Evolutionary conservation across 2,113 vertebrate genomes (phyloP).

Genomic region (Peromyscus californicus): DNA sequence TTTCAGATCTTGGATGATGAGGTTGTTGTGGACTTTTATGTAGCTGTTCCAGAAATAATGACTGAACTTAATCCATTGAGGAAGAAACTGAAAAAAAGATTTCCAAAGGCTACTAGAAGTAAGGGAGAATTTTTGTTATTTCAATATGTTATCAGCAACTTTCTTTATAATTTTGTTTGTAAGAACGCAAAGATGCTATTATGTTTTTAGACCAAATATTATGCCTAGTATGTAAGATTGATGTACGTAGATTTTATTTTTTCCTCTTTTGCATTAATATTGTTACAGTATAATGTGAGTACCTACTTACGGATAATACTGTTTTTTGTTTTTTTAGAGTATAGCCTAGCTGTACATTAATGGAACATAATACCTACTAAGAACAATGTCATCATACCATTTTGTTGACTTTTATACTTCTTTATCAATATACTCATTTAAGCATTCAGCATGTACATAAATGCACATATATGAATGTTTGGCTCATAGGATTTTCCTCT

Average conservation of each 20-base stretch:
- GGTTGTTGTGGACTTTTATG: conserved; percentile 93
- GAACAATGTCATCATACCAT: not conserved
- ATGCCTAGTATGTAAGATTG: conserved; percentile 41
- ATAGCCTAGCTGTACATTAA: conserved; percentile 33
- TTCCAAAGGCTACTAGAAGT: conserved; percentile 92
- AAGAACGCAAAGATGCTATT: not conserved
- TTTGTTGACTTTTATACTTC: not conserved
- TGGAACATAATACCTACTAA: not conserved
- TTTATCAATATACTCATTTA: conserved; percentile 50
- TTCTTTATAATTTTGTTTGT: not conserved
- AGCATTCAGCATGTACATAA: not conserved
- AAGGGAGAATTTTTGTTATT: conserved; percentile 64
- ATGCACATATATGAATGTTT: not conserved
- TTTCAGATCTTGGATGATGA: conserved; percentile 94
- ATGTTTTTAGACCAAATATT: conserved; percentile 36
- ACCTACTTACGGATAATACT: conserved; percentile 20
- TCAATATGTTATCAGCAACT: not conserved
- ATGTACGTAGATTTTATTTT: conserved; percentile 1
- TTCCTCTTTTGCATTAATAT: conserved; percentile 31
- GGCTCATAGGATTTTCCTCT: conserved; percentile 16
- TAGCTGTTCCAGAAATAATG: conserved; percentile 93
- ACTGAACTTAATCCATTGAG: conserved; percentile 90
- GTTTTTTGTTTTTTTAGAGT: conserved; percentile 19
- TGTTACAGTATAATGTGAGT: conserved; percentile 27
- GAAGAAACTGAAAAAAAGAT: conserved; percentile 92